Evolutionary conservation across 2,797 vertebrate species (phyloP).

Genomic region (Acropternis orthonyx): DNA sequence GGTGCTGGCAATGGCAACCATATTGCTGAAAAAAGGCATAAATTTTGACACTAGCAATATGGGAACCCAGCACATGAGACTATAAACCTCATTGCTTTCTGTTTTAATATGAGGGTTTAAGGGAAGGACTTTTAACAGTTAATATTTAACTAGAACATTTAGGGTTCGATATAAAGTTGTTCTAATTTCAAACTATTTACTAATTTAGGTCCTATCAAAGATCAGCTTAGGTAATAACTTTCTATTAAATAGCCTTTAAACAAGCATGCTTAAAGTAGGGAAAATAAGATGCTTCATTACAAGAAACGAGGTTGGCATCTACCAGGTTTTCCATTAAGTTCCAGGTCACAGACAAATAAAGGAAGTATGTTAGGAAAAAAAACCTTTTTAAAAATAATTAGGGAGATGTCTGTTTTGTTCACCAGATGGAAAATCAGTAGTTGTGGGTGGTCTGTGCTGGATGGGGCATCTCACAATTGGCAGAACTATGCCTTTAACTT

Average conservation of each 20-base stretch:
- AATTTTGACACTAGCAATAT: slow-evolving; percentile 84
- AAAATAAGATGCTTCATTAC: slow-evolving; percentile 80
- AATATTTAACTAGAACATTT: slow-evolving; percentile 69
- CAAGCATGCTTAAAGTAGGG: slow-evolving; percentile 63
- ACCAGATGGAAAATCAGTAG: slow-evolving; percentile 83
- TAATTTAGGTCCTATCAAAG: slow-evolving; percentile 68
- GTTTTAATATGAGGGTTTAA: slow-evolving; percentile 70
- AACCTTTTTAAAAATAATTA: slow-evolving; percentile 85
- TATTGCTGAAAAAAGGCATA: slow-evolving; percentile 82
- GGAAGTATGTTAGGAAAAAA: slow-evolving; percentile 79
- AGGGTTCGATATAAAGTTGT: slow-evolving; percentile 63
- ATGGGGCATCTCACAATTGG: slow-evolving; percentile 81
- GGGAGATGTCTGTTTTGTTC: slow-evolving; percentile 85
- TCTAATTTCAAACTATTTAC: slow-evolving; percentile 66
- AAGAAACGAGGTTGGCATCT: slow-evolving; percentile 80
- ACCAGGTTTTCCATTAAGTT: slow-evolving; percentile 82
- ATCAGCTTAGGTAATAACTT: slow-evolving; percentile 67
- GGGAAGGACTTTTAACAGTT: slow-evolving; percentile 58
- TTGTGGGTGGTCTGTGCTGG: slow-evolving; percentile 83
- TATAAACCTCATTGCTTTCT: slow-evolving; percentile 76
- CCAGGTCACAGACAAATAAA: slow-evolving; percentile 84
- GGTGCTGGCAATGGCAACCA: slow-evolving; percentile 80
- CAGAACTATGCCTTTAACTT: slow-evolving; percentile 80
- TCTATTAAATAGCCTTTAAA: slow-evolving; percentile 71
- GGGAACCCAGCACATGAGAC: slow-evolving; percentile 75